Evolutionary conservation across 2,797 vertebrate species (phyloP), one percentile per base, ranked within the genome.

Genomic region (Tragopan temminckii): DNA sequence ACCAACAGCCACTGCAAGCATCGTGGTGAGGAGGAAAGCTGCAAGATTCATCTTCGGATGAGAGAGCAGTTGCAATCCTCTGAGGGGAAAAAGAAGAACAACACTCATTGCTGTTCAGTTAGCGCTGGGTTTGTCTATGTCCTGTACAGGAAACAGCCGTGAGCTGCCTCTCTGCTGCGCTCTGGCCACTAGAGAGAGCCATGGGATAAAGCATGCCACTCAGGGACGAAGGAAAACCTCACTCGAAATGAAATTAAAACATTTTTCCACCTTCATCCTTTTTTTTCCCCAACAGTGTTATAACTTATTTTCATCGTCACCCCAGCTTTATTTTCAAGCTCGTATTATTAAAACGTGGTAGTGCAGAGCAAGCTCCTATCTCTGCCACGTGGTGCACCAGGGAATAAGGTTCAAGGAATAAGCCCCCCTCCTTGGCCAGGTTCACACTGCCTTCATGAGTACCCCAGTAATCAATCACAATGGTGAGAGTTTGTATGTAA

Each of bases 161-260:
- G 27, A 53, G 52, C 29, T 31, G 40, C n/a, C 7, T 16, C 58
- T 53, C 9, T 36, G 31, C 55, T 7, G 14, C 2, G 7, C 1
- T 66, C n/a, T 29, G 64, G 33, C 96, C 96, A 4, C 96, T 92
- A 94, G 96, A 94, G 95, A 57, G 96, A 69, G 95, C 96, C 75
- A 42, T 67, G 80, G 71, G 59, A 94, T 79, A 72, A 85, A 86
- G 23, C 3, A 42, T 84, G 63, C 59, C 55, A 67, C 85, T 29
- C 9, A 53, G 35, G 13, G 13, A 38, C 6, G 14, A n/a, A 27
- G 27, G 6, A 31, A 31, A 63, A 20, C 12, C 20, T 7, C 36
- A 15, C 8, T 24, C 57, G 3, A 27, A 58, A 68, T 9, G 16
- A 69, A 59, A 89, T 21, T 2, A 72, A 57, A 61, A 3, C 14